Evolutionary conservation across 2,888 invertebrate genomes (phyloP).

Genomic region (Polymixis flavicincta): DNA sequence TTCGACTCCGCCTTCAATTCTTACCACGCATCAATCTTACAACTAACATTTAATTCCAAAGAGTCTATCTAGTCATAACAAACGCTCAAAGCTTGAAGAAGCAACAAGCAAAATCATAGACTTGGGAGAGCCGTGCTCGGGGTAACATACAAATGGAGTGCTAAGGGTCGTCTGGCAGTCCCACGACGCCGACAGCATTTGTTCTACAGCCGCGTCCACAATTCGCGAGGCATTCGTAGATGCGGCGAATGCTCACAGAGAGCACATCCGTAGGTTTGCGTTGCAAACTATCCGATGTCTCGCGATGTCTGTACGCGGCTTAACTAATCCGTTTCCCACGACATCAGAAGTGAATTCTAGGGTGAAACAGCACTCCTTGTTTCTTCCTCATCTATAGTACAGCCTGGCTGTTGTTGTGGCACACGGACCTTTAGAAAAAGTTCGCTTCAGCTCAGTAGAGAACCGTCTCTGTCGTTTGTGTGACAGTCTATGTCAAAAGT

Average conservation of each 20-base stretch:
- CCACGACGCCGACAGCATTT: constrained; percentile 36
- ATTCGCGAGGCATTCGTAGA: neutral
- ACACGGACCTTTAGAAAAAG: neutral
- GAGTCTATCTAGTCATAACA: constrained; percentile 6
- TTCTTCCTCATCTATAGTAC: constrained; percentile 39
- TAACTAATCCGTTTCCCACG: constrained; percentile 42
- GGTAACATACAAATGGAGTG: constrained; percentile 47
- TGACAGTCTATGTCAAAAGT: neutral
- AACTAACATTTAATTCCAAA: constrained; percentile 9
- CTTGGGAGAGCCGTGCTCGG: constrained; percentile 37
- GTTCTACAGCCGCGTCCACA: constrained; percentile 7
- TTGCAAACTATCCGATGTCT: neutral
- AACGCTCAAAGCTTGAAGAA: constrained; percentile 23
- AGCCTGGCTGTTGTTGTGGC: neutral
- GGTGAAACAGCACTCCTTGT: constrained; percentile 44
- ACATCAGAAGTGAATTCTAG: constrained; percentile 20
- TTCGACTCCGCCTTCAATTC: constrained; percentile 47
- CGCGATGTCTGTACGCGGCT: constrained; percentile 3
- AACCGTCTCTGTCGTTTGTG: neutral
- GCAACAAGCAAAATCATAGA: constrained; percentile 17
- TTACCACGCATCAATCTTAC: constrained; percentile 32
- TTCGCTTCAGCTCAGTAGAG: neutral
- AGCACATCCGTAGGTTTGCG: neutral
- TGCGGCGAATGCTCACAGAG: neutral
- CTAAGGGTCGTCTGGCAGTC: constrained; percentile 36